Base-by-base conservation (phyloP, 2,888 invertebrate species). In the Thysanoteuthis rhombus region DNA sequence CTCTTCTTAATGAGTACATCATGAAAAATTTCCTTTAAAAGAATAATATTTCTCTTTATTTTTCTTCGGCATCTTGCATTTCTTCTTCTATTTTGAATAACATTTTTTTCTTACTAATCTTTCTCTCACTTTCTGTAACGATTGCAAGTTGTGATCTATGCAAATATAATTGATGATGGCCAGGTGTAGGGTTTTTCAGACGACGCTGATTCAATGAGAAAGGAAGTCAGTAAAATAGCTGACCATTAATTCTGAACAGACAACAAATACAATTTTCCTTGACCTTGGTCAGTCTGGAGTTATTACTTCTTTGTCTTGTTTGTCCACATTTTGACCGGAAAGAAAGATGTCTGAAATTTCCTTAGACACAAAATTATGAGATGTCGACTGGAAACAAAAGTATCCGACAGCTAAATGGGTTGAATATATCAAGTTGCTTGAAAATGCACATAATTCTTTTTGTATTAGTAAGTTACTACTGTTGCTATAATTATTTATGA, bases 121-220 rank as follows among this genome's bases (percentile, higher is more conserved):
- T 36, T 36, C 36, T 36, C n/a, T 16, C 75, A 36, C 19, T n/a
- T 36, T 75, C n/a, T 75, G 75, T 36, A 75, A 75, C 12, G n/a
- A 75, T 75, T 10, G 58, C 58, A 32, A 22, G n/a, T 75, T 75
- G 75, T 75, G 75, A 75, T 75, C 75, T 75, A 75, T 75, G 75
- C 75, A 75, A 75, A 75, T 75, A 75, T 75, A 75, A 75, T 75
- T 75, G 75, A 75, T 75, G 75, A 36, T 75, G 75, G 75, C 75
- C 75, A 75, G 75, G 75, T 75, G n/a, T 6, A 10, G 19, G 75
- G 75, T 10, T 75, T 75, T 75, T 75, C 75, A 75, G 75, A 75
- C 75, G 75, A 75, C n/a, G 75, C n/a, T 75, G 75, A 75, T 75
- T 75, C 75, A 75, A 75, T 75, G 75, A 75, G 75, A 75, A 75